Percentiles rank a stretch among this genome's conserved stretches.
These are phyloP conservation scores for Stichopus horrens DNA, from an alignment of 53 echinoderm and acorn worm genomes.

Conservation along the genomic window DNA sequence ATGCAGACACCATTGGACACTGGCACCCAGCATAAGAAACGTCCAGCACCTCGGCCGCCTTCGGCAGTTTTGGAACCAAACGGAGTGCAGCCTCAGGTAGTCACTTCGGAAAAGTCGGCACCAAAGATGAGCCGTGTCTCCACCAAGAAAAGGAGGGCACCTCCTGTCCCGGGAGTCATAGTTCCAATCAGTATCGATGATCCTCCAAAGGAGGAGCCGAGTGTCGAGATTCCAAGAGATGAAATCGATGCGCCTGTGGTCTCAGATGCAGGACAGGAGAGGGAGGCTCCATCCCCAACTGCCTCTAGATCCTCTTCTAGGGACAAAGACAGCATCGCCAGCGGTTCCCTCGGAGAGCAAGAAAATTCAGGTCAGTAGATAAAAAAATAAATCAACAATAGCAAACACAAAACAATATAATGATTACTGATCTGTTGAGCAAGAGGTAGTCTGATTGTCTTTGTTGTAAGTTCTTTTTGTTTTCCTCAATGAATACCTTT, in stretches of 20 bases:
- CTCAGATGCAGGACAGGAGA: not conserved
- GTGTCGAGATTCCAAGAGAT: not conserved
- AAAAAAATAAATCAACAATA: not conserved
- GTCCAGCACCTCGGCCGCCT: constrained; percentile 30
- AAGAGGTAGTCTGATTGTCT: too few relatives aligned
- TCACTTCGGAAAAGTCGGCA: not conserved
- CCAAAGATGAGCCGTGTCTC: not conserved
- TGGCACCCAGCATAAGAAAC: constrained; percentile 13
- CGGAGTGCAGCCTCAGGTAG: constrained; percentile 9
- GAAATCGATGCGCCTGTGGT: not conserved
- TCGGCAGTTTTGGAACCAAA: not conserved
- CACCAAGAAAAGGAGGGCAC: constrained; percentile 36
- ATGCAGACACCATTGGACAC: not conserved
- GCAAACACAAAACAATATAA: too few relatives aligned
- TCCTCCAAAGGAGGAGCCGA: not conserved
- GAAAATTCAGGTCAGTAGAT: constrained; percentile 4
- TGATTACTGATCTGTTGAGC: too few relatives aligned
- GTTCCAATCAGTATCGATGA: constrained; percentile 27
- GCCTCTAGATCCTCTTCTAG: constrained; percentile 33
- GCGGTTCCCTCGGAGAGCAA: not conserved
- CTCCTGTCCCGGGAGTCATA: not conserved
- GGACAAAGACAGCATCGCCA: constrained; percentile 18
- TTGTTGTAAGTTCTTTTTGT: too few relatives aligned
- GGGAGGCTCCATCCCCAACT: constrained; percentile 47
- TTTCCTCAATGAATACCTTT: too few relatives aligned